phyloP scores from a whole-genome alignment of 2,888 invertebrate genomes.

The Anticlea derivata region DNA sequence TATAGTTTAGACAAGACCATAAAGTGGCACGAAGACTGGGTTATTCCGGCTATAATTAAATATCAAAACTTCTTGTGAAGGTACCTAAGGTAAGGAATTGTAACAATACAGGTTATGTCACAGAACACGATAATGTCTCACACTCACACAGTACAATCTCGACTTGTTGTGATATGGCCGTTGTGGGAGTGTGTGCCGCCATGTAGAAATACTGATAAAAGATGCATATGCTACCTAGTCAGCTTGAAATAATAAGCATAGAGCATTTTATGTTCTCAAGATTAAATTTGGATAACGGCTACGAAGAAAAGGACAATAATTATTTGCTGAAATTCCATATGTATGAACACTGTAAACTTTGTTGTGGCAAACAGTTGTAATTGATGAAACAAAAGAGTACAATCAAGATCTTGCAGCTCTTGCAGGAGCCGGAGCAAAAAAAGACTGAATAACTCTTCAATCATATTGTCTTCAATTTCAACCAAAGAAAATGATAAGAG shows the following conservation, averaged over 20 bases:
- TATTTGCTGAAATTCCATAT: no score
- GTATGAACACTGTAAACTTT: no score
- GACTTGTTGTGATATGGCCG: conserved; percentile 14
- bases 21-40: neutral
- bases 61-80: conserved; percentile 4
- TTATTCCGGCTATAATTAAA: neutral
- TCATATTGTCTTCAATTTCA: conserved; percentile 58
- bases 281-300: no score
- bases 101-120: conserved; percentile 11
- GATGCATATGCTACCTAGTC: neutral
- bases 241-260: neutral
- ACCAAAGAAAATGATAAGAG: conserved; percentile 73
- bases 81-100: neutral
- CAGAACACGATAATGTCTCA: conserved; percentile 15
- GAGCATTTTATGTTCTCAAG: no score
- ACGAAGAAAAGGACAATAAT: no score
- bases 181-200: neutral
- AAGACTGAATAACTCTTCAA: conserved; percentile 14
- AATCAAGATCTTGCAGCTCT: neutral
- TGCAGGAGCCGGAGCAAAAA: neutral
- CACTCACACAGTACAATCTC: conserved; percentile 19
- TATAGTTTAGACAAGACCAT: neutral
- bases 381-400: neutral
- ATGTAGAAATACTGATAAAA: conserved; percentile 15
- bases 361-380: no score